Conservation (phyloP, 2,888 invertebrate genomes). For the Lamellibrachia columna region DNA sequence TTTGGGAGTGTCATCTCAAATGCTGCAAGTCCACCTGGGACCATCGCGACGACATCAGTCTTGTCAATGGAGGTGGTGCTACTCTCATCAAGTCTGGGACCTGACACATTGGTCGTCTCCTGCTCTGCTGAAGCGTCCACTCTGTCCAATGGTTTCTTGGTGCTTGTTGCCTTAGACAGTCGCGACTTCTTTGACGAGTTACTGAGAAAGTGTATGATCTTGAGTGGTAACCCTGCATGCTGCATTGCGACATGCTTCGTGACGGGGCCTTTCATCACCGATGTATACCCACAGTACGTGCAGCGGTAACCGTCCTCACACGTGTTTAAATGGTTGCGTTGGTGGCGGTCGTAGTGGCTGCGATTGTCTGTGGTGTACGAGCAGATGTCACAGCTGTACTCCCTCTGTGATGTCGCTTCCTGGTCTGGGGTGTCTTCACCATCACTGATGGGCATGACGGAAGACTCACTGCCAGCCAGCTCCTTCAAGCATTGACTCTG, state of each 20-base stretch:
- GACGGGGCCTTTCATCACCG: background rate
- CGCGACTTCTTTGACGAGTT: background rate
- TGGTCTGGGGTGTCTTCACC: background rate
- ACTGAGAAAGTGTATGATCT: background rate
- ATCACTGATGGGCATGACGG: background rate
- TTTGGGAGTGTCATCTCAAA: background rate
- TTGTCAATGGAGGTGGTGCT: background rate
- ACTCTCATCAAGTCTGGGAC: background rate
- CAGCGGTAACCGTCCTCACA: background rate
- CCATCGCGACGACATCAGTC: background rate
- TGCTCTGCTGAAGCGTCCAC: background rate
- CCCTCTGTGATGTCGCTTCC: background rate
- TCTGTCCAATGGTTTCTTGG: background rate
- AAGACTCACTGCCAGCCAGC: background rate
- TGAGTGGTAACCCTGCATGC: background rate
- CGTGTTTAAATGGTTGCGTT: background rate
- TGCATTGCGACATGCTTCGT: background rate
- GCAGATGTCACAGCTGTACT: background rate
- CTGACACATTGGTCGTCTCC: background rate
- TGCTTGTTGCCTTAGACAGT: background rate
- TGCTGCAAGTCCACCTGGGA: background rate
- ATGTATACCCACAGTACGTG: background rate
- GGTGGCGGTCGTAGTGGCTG: background rate
- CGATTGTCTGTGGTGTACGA: background rate
- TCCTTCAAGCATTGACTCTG: background rate